Evolutionary conservation across 2,888 invertebrate species (phyloP).

Genomic region (Mesodorylaimus sp.): DNA sequence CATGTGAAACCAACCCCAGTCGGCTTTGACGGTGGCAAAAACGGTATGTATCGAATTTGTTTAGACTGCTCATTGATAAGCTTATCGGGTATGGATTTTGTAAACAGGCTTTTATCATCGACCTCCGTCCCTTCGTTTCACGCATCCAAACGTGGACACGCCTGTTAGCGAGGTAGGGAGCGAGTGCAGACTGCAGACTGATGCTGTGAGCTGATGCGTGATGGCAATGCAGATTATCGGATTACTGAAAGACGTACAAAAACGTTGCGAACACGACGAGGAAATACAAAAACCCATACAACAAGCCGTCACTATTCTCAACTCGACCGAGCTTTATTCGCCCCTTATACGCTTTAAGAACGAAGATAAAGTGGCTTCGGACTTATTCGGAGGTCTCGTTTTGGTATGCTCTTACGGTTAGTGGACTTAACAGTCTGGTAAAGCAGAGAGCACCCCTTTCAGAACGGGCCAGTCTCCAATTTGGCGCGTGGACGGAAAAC

Average conservation of each 20-base stretch:
- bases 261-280: neutral
- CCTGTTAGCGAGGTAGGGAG: neutral
- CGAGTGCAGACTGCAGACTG: neutral
- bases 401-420: slow-evolving; percentile 51
- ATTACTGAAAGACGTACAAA: neutral
- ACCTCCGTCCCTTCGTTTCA: neutral
- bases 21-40: neutral
- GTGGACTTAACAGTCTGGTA: no score
- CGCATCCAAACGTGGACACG: neutral
- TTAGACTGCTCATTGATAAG: neutral
- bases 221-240: neutral
- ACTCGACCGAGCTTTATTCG: slow-evolving; percentile 71
- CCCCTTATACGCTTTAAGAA: slow-evolving; percentile 44
- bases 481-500: neutral
- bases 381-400: slow-evolving; percentile 71
- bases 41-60: neutral
- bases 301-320: slow-evolving; percentile 62
- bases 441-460: neutral
- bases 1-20: neutral
- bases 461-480: neutral
- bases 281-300: neutral
- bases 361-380: slow-evolving; percentile 74
- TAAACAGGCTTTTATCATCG: neutral
- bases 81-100: neutral
- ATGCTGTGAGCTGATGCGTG: neutral